Percentiles rank a stretch among this genome's conserved stretches.
phyloP scores from a whole-genome alignment of 2,888 invertebrate species.

The Baronia brevicornis region DNA sequence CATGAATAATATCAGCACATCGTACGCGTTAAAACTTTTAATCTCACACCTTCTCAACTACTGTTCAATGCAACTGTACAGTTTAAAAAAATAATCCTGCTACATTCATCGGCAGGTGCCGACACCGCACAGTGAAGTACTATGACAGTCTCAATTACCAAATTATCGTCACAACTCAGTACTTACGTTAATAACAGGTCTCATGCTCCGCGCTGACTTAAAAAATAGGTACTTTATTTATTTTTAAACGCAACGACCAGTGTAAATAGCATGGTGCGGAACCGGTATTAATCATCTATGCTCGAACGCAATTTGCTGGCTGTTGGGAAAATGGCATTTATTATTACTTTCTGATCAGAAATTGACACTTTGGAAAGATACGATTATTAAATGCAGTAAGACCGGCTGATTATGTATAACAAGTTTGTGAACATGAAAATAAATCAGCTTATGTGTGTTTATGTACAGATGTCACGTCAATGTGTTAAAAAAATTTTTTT shows the following conservation, averaged over 20 bases:
- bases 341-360: slow-evolving; percentile 8
- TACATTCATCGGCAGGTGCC: slow-evolving; percentile 32
- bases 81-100: slow-evolving; percentile 5
- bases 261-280: slow-evolving; percentile 50
- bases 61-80: slow-evolving; percentile 7
- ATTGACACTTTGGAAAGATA: not conserved
- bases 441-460: too few relatives aligned
- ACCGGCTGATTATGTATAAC: not conserved
- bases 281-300: slow-evolving; percentile 46
- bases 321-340: slow-evolving; percentile 1
- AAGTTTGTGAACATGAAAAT: too few relatives aligned
- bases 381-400: not conserved
- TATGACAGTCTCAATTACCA: slow-evolving; percentile 60
- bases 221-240: slow-evolving; percentile 51
- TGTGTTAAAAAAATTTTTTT: too few relatives aligned
- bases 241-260: slow-evolving; percentile 39
- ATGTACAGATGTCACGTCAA: too few relatives aligned
- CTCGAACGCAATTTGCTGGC: slow-evolving; percentile 16
- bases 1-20: too few relatives aligned
- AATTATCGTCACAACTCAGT: slow-evolving; percentile 60
- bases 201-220: slow-evolving; percentile 41
- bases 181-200: slow-evolving; percentile 52
- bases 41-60: not conserved
- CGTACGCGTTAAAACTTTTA: too few relatives aligned
- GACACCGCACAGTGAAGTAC: slow-evolving; percentile 23